Evolutionary conservation across 2,888 invertebrate genomes (phyloP).

Genomic region (Drosophila macrothrix): DNA sequence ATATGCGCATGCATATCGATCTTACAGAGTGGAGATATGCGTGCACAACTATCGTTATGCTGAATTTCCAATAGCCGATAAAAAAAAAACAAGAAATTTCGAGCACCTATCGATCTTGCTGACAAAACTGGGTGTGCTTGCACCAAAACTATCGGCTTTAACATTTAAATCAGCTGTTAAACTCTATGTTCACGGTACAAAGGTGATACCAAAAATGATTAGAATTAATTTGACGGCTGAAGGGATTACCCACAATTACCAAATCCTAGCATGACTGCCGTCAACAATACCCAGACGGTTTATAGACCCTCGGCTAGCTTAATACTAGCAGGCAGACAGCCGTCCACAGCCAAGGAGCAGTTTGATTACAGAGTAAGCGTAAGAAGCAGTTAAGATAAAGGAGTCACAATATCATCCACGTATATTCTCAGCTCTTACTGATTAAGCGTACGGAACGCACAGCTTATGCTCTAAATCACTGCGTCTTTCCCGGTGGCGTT

Average conservation of each 20-base stretch:
- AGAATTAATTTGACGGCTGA: not conserved
- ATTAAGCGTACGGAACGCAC: conserved; percentile 89
- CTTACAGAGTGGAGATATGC: not conserved
- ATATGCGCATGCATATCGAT: conserved; percentile 17
- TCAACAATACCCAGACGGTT: not conserved
- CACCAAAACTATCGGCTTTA: conserved; percentile 7
- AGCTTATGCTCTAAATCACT: conserved; percentile 91
- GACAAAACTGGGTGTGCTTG: not conserved
- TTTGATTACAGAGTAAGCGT: conserved; percentile 69
- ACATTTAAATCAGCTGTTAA: conserved; percentile 11
- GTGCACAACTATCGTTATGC: conserved; percentile 13
- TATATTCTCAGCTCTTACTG: conserved; percentile 74
- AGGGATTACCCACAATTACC: not conserved
- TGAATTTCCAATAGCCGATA: not conserved
- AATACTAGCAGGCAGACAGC: conserved; percentile 61
- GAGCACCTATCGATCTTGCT: conserved; percentile 14
- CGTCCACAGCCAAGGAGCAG: conserved; percentile 2
- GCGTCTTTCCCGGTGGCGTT: conserved; percentile 96
- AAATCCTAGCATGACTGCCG: conserved; percentile 15
- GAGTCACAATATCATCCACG: not conserved
- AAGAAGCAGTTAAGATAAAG: not conserved
- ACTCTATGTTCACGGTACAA: conserved; percentile 40
- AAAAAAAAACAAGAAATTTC: not conserved
- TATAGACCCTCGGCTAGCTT: conserved; percentile 78
- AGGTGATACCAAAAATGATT: conserved; percentile 42